A percentile compares a stretch with the other conserved stretches of the same genome.
These are phyloP conservation scores for Pterobdella sp. DNA, from an alignment of 2,888 invertebrate species.

Conservation along the genomic window DNA sequence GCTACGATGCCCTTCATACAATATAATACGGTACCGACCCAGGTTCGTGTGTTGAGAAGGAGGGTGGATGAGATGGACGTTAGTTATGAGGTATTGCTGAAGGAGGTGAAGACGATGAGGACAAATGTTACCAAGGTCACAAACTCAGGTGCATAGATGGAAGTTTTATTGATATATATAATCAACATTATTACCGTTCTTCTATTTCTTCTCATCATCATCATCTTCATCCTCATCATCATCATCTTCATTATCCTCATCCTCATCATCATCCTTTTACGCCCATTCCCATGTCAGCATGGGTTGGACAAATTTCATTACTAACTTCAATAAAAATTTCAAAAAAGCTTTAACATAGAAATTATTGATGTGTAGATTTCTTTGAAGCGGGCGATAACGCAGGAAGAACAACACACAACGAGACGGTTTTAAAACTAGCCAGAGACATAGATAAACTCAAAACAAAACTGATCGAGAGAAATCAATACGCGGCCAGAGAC, in stretches of 20 bases:
- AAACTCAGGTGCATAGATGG: not conserved
- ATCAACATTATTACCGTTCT: not conserved
- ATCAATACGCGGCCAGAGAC: conserved; percentile 54
- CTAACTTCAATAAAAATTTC: not conserved
- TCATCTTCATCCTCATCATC: not conserved
- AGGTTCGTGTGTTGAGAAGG: conserved; percentile 56
- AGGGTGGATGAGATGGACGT: conserved; percentile 75
- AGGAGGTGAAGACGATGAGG: conserved; percentile 30
- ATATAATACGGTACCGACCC: not conserved
- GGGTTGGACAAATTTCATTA: not conserved
- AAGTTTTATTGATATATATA: conserved; percentile 15
- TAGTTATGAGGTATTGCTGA: conserved; percentile 29
- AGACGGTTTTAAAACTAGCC: conserved; percentile 24
- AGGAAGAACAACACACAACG: conserved; percentile 66
- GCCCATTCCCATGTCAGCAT: not conserved
- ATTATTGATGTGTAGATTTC: too few relatives aligned
- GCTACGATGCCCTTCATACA: not conserved
- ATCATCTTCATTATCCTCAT: not conserved
- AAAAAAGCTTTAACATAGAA: too few relatives aligned
- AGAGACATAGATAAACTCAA: conserved; percentile 64
- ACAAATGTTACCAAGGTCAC: not conserved
- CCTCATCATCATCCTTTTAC: not conserved
- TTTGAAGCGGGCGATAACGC: conserved; percentile 62
- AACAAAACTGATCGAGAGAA: conserved; percentile 68
- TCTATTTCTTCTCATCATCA: not conserved